phyloP scores from a whole-genome alignment of 2,113 vertebrate species.

The Tenrec ecaudatus region DNA sequence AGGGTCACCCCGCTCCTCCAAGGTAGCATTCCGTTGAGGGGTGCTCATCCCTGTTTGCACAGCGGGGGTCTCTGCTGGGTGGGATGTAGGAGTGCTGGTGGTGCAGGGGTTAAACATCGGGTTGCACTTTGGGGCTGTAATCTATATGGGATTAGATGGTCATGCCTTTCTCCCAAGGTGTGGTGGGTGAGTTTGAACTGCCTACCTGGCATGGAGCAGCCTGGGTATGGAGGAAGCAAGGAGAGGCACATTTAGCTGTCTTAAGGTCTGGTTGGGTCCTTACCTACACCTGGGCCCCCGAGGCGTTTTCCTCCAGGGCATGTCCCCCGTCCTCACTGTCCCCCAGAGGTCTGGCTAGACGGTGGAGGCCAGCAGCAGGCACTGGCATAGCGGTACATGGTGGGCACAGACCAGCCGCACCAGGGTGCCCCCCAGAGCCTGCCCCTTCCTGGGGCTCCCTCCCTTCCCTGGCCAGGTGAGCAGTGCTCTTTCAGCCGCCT shows the following conservation, averaged over 20 bases:
- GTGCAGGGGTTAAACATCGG: too few species aligned
- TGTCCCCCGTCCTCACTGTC: rapidly evolving
- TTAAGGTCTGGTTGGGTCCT: not conserved
- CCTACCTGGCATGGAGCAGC: too few species aligned
- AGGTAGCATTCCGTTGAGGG: not conserved
- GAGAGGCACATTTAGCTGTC: not conserved
- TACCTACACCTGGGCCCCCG: not conserved
- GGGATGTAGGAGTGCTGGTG: too few species aligned
- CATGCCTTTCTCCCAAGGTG: too few species aligned
- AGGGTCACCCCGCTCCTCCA: not conserved
- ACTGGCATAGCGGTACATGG: not conserved
- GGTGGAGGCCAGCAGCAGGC: too few species aligned
- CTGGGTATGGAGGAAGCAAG: not conserved
- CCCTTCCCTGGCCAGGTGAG: not conserved
- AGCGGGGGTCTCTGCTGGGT: too few species aligned
- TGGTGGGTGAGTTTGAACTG: too few species aligned
- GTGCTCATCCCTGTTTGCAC: too few species aligned
- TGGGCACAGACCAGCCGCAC: not conserved
- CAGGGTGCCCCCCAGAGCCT: rapidly evolving
- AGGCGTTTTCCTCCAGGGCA: rapidly evolving
- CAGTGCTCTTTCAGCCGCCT: not conserved
- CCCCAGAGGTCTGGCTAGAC: not conserved
- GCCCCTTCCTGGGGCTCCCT: not conserved
- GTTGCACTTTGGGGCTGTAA: not conserved
- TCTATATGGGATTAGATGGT: too few species aligned